phyloP scores from a whole-genome alignment of 1,140 invertebrate genomes.

The Oncopeltus fasciatus region DNA sequence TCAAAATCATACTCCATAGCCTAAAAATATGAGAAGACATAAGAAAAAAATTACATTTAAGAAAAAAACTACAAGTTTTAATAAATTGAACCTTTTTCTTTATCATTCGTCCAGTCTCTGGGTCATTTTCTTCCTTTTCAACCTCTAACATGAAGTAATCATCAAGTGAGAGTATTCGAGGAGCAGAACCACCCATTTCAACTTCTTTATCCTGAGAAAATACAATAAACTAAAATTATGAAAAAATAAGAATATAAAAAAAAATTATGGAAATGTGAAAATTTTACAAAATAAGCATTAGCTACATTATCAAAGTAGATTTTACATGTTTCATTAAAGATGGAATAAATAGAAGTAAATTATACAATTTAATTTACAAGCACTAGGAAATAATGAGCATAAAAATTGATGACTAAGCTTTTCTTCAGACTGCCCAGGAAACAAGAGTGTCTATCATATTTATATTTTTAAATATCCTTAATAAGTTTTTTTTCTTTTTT shows the following conservation, averaged over 20 bases:
- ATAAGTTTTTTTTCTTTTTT: too few species aligned
- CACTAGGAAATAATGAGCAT: too few species aligned
- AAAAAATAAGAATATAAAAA: background rate
- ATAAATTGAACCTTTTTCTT: constrained; percentile 42
- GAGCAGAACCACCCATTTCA: constrained; percentile 58
- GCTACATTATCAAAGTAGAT: too few species aligned
- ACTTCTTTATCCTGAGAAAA: constrained; percentile 51
- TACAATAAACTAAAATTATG: background rate
- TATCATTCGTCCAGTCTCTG: constrained; percentile 60
- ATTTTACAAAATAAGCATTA: too few species aligned
- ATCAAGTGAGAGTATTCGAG: constrained; percentile 82
- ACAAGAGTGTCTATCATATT: too few species aligned
- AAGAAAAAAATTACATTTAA: background rate
- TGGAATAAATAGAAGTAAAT: too few species aligned
- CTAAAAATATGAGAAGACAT: constrained; percentile 31
- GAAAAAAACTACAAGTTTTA: background rate
- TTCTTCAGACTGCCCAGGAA: too few species aligned
- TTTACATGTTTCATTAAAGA: too few species aligned
- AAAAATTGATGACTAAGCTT: too few species aligned
- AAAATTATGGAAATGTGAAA: background rate
- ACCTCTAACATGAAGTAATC: constrained; percentile 91
- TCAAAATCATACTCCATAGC: constrained; percentile 88
- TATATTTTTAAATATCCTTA: too few species aligned
- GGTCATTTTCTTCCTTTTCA: constrained; percentile 61
- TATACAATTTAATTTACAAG: too few species aligned